Evolutionary conservation across 1,140 invertebrate genomes (phyloP), one percentile per base, ranked within the genome.

Genomic region (Pectinophora gossypiella): DNA sequence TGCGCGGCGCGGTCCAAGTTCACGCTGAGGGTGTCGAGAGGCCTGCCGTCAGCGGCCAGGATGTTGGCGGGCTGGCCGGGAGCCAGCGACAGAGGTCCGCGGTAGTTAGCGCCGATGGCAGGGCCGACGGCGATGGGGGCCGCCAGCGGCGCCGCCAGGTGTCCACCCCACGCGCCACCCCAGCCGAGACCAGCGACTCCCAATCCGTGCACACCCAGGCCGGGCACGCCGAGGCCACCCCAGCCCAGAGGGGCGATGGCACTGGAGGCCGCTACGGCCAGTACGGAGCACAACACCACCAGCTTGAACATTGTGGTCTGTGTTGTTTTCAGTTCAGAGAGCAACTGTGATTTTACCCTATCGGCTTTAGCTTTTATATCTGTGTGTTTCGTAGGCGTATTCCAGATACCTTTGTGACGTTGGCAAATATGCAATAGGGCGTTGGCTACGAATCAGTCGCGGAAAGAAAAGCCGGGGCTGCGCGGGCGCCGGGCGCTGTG

Each of bases 261-360:
- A 48, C 61, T 68, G 32, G 72, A 75, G 15, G 73, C 64, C 50
- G 78, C 87, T 32, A 87, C 49, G 44, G 88, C 89, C 53, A 89
- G 56, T 51, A 88, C 64, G 55, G 77, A 84, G 63, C 77, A 89
- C 87, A 91, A 90, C 86, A 90, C 90, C 87, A 90, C 89, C 87
- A 89, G 77, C 79, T 88, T 89, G 77, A 84, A 88, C 89, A 90
- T 90, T 72, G 81, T 88, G 73, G 76, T 89, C 72, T 85, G 78
- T 77, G 73, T 76, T 82, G 76, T 70, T 73, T 65, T 72, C 59
- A 63, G 60, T 56, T 59, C 56, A 58, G 54, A 59, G 58, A 65
- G 55, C 57, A 57, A 83, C 81, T 85, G 79, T 66, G 49, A 48
- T 51, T 57, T 56, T 56, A 59, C 65, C 59, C 55, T 19, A 54